These are phyloP conservation scores for Nephotettix cincticeps DNA, from an alignment of 1,140 invertebrate species.

Conservation along the genomic window DNA sequence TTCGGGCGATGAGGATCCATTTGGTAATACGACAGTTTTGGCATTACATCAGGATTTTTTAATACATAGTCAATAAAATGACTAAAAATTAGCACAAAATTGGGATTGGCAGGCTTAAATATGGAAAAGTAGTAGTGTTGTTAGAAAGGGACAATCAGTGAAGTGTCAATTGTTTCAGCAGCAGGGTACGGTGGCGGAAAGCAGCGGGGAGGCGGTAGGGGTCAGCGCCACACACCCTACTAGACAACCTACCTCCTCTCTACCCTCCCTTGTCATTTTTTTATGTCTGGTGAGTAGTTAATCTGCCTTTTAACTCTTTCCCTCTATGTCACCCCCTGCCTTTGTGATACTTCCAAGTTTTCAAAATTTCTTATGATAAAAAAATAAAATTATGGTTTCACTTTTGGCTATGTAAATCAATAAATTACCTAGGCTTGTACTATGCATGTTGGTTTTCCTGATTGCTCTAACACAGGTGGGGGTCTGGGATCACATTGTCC, in stretches of 20 bases:
- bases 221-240: slow-evolving; percentile 50
- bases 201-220: slow-evolving; percentile 47
- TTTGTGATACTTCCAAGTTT: neutral
- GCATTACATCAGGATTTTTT: too few relatives aligned
- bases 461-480: too few relatives aligned
- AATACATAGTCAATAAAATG: too few relatives aligned
- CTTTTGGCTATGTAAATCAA: slow-evolving; percentile 14
- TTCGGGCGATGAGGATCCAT: too few relatives aligned
- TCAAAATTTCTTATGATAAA: slow-evolving; percentile 1
- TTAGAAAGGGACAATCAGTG: slow-evolving; percentile 17
- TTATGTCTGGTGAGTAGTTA: slow-evolving; percentile 28
- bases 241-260: slow-evolving; percentile 28
- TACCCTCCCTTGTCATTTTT: slow-evolving; percentile 14
- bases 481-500: too few relatives aligned
- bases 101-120: too few relatives aligned
- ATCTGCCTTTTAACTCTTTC: neutral
- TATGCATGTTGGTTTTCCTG: neutral
- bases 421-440: neutral
- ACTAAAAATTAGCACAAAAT: too few relatives aligned
- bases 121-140: too few relatives aligned
- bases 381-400: neutral
- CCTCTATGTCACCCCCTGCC: neutral
- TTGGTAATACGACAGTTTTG: too few relatives aligned
- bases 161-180: slow-evolving; percentile 40
- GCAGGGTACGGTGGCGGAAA: slow-evolving; percentile 48